Percentiles rank a stretch among this genome's conserved stretches.
These are phyloP conservation scores for Siderastrea radians DNA, from an alignment of 92 coral and sea anemone species.

Conservation along the genomic window DNA sequence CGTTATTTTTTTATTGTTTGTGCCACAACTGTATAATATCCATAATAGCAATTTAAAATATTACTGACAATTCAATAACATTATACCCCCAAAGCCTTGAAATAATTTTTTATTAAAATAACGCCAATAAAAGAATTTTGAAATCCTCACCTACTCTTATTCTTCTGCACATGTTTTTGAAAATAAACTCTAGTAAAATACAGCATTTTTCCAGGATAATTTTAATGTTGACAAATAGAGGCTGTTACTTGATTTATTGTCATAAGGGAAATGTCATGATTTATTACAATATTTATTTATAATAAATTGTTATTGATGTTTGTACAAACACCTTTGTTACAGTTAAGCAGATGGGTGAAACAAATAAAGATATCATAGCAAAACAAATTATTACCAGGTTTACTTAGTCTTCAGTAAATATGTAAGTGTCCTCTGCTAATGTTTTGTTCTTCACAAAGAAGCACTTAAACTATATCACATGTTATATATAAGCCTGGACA, in stretches of 20 bases:
- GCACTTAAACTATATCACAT: background rate
- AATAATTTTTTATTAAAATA: slow-evolving; percentile 1
- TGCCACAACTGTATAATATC: background rate
- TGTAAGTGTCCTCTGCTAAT: background rate
- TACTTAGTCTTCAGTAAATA: slow-evolving; percentile 10
- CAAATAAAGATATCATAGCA: too few species aligned
- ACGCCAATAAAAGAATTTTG: slow-evolving; percentile 3
- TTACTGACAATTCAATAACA: background rate
- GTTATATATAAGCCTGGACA: too few species aligned
- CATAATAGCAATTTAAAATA: background rate
- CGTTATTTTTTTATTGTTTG: slow-evolving; percentile 4
- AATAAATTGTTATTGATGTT: too few species aligned
- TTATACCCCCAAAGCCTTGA: slow-evolving; percentile 16
- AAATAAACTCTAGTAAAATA: background rate
- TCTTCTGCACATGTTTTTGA: background rate
- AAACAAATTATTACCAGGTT: too few species aligned
- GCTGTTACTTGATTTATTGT: background rate
- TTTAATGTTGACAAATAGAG: background rate
- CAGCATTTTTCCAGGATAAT: slow-evolving; percentile 8
- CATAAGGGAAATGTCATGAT: background rate
- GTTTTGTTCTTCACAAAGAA: background rate
- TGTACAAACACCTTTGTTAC: too few species aligned
- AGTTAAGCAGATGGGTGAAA: too few species aligned
- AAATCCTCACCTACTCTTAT: slow-evolving; percentile 13
- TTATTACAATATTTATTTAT: background rate